These are phyloP conservation scores for Drosophila novamexicana DNA, from an alignment of 1,140 invertebrate genomes.

Conservation along the genomic window DNA sequence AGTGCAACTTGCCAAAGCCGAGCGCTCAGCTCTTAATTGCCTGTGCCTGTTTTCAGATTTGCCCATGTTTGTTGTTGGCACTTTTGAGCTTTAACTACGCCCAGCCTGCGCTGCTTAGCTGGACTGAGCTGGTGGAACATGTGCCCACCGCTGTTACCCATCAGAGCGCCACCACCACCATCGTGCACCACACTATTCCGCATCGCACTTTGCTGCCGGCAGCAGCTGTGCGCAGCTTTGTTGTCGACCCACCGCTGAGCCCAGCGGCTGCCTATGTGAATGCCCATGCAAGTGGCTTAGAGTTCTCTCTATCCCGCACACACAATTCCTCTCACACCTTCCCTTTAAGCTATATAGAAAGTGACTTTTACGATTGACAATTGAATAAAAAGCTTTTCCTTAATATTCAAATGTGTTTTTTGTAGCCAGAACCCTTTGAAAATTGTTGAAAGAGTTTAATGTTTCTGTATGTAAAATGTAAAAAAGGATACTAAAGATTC, in stretches of 20 bases:
- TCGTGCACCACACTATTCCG: conserved; percentile 70
- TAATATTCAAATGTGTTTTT: not conserved
- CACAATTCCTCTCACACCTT: not conserved
- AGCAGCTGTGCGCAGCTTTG: conserved; percentile 24
- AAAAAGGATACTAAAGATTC: too few species aligned
- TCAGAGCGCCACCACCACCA: conserved; percentile 85
- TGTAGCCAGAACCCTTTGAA: too few species aligned
- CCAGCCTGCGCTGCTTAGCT: conserved; percentile 36
- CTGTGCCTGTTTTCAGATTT: conserved; percentile 12
- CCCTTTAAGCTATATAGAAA: conserved; percentile 4
- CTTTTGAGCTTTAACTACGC: conserved; percentile 30
- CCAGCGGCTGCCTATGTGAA: conserved; percentile 19
- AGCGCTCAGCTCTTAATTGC: not conserved
- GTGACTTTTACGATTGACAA: conserved; percentile 22
- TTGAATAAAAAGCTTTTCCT: conserved; percentile 12
- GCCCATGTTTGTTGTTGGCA: conserved; percentile 1
- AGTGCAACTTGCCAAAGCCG: not conserved
- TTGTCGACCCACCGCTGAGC: conserved; percentile 6
- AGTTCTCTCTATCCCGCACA: conserved; percentile 16
- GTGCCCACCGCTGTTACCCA: conserved; percentile 76
- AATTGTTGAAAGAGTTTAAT: too few species aligned
- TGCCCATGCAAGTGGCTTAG: conserved; percentile 4
- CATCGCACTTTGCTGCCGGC: conserved; percentile 36
- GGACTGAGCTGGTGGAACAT: conserved; percentile 55
- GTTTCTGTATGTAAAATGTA: too few species aligned